Evolutionary conservation across 2,797 vertebrate species (phyloP), one percentile per base, ranked within the genome.

Genomic region (Rhinophrynus dorsalis): DNA sequence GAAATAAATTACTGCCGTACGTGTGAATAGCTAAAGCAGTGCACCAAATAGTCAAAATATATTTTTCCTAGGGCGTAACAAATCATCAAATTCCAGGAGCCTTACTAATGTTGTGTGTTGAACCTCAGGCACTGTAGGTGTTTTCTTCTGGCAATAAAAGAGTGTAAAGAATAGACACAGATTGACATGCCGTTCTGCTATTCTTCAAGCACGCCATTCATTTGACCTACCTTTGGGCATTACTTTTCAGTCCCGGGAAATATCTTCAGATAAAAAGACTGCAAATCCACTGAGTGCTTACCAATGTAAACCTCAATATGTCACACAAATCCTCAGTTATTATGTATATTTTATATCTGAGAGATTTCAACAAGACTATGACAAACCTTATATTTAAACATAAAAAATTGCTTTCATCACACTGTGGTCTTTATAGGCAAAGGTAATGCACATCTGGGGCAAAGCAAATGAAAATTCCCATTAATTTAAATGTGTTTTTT

Each of bases 41-140:
- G 62, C 62, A 58, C 69, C 54, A 65, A 73, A 65, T 66, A 59
- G 50, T 73, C 37, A 52, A 52, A 73, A 73, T 65, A 59, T 73
- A 73, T 64, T 59, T 73, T 73, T 66, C 61, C 54, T 52, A 66
- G 13, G 48, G 69, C 35, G 27, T 40, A 65, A 65, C 61, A 65
- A 65, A 66, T 73, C 69, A 52, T 63, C 42, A 51, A 32, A 65
- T 72, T 65, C 33, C n/a, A 18, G 52, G 44, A 42, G 13, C 61
- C 44, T 58, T 58, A 48, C 17, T 64, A 65, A 57, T 64, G 24
- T 15, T 48, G 9, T 27, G 9, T 27, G 29, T 17, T 47, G 21
- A 20, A 52, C 47, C 35, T 33, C 47, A 52, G 33, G 18, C 59
- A 64, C 3, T 47, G 24, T 57, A 40, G 27, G 58, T 27, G 48